A percentile compares a stretch with the other conserved stretches of the same genome.
These are phyloP conservation scores for Esox niger DNA, from an alignment of 2,113 vertebrate species.

Conservation along the genomic window DNA sequence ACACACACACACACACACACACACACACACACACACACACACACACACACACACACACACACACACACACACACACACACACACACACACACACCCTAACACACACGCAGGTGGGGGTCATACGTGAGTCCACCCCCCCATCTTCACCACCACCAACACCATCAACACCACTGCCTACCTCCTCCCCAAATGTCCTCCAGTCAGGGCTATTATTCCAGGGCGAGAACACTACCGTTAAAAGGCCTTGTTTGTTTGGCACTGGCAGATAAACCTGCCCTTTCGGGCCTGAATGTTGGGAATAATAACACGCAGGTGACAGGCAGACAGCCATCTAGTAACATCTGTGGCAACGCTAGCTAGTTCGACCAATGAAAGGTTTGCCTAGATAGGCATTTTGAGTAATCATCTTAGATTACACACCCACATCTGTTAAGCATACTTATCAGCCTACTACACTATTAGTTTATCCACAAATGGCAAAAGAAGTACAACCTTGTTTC, in stretches of 20 bases:
- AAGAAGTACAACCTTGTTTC: too few relatives aligned
- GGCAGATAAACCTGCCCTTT: conserved; percentile 50
- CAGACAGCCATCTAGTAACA: too few relatives aligned
- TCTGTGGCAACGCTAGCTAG: too few relatives aligned
- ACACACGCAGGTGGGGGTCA: conserved; percentile 48
- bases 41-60: conserved; percentile 50
- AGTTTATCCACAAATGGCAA: too few relatives aligned
- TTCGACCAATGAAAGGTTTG: too few relatives aligned
- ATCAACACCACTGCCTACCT: neutral
- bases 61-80: conserved; percentile 7
- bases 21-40: conserved; percentile 3
- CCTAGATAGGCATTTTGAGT: too few relatives aligned
- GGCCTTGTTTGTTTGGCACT: conserved; percentile 67
- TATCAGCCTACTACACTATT: too few relatives aligned
- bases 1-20: conserved; percentile 9
- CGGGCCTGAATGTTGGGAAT: conserved; percentile 58
- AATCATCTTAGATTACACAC: too few relatives aligned
- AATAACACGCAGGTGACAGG: conserved; percentile 53
- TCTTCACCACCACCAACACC: conserved; percentile 3
- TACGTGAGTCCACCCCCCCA: conserved; percentile 28
- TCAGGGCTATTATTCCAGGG: conserved; percentile 69
- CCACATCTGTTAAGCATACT: too few relatives aligned
- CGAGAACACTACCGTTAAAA: conserved; percentile 66
- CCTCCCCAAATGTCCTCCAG: conserved; percentile 41
- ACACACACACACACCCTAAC: too few relatives aligned